Evolutionary conservation across 2,888 invertebrate species (phyloP), one percentile per base, ranked within the genome.

Genomic region (Odiellus spinosus): DNA sequence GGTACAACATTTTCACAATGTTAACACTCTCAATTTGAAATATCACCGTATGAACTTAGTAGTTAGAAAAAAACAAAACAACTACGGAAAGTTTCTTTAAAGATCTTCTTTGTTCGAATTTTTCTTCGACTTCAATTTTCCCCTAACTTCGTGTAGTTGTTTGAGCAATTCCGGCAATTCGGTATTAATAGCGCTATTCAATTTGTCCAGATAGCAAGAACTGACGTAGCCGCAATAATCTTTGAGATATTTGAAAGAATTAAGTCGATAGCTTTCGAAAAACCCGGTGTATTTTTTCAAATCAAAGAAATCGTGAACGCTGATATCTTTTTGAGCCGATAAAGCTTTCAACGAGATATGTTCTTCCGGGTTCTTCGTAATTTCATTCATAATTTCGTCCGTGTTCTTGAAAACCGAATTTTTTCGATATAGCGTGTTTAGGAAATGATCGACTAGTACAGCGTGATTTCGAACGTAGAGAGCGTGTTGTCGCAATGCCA

Each of bases 381-480:
- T 60, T n/a, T 58, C 51, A 10, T 40, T 38, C 34, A 48, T 51
- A 11, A 59, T 15, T n/a, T 53, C 51, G 12, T 56, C 52, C 32
- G 47, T 51, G 42, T 49, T 52, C 11, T 49, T 45, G 20, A 59
- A 58, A 21, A 58, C 45, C 4, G 55, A 54, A 15, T 53, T 46
- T 14, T 55, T 52, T 11, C 51, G 49, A 2, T 46, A 34, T 34
- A 55, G 58, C 1, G 53, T 53, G 6, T 45, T 33, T 8, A 60
- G 42, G 51, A 59, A 62, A 20, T 49, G 55, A 42, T 62, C 60
- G 4, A 62, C 59, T 8, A 60, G 38, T 2, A 60, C 51, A 3
- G 61, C 59, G 47, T 63, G 63, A 18, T 61, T 56, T 8, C 60
- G 52, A 3, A 63, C 61, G 11, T 52, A 50, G 20, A 57, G 54